Conservation (phyloP, 2,888 invertebrate species). For the Melanchra persicariae region DNA sequence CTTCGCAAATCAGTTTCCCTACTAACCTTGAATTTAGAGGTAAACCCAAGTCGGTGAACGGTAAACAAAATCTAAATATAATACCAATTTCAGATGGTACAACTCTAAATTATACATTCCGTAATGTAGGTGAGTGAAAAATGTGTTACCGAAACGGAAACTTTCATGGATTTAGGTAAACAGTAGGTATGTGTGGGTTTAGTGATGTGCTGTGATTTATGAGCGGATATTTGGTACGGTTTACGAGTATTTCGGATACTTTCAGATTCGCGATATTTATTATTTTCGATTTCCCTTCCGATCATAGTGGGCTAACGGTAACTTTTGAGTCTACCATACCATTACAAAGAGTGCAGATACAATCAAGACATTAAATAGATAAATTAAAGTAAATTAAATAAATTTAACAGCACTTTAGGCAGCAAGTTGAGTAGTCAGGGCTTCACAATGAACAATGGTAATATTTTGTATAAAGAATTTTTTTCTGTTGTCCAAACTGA, state of each 20-base stretch:
- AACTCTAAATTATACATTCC: conserved; percentile 49
- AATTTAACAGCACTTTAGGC: too few relatives aligned
- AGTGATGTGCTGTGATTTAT: conserved; percentile 33
- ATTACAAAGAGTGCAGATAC: too few relatives aligned
- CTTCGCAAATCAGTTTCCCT: conserved; percentile 28
- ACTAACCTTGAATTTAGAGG: conserved; percentile 52
- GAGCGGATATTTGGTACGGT: neutral
- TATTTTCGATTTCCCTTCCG: too few relatives aligned
- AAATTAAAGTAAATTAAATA: too few relatives aligned
- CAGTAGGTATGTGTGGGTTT: conserved; percentile 11
- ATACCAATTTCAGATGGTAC: conserved; percentile 30
- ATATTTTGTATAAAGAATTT: too few relatives aligned
- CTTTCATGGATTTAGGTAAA: conserved; percentile 40
- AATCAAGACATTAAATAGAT: too few relatives aligned
- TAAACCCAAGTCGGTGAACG: conserved; percentile 26
- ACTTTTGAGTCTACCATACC: too few relatives aligned
- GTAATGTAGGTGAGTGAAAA: conserved; percentile 48
- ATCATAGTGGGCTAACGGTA: too few relatives aligned
- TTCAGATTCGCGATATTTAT: too few relatives aligned
- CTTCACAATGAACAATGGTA: too few relatives aligned
- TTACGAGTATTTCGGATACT: conserved; percentile 1
- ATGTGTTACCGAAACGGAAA: conserved; percentile 44
- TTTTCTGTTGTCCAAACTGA: too few relatives aligned
- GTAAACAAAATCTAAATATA: conserved; percentile 63
- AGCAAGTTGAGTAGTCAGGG: too few relatives aligned